Percentiles rank a stretch among this genome's conserved stretches.
These are phyloP conservation scores for Jacana jacana DNA, from an alignment of 2,113 vertebrate species.

Conservation along the genomic window DNA sequence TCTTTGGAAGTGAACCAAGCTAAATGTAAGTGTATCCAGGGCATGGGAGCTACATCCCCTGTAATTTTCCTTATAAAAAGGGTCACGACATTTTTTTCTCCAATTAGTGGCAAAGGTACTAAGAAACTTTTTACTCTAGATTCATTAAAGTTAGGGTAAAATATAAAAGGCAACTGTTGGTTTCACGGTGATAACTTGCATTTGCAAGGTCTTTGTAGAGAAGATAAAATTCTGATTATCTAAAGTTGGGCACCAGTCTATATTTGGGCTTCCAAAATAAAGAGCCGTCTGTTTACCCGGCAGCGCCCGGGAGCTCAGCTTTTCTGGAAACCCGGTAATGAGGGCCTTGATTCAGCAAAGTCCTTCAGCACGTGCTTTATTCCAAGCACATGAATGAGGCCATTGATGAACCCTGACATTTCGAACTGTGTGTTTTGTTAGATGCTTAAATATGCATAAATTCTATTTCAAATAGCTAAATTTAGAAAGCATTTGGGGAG, in stretches of 20 bases:
- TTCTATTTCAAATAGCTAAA: neutral
- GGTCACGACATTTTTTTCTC: neutral
- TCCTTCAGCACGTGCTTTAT: neutral
- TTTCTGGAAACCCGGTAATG: neutral
- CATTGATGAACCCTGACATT: neutral
- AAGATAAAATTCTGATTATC: neutral
- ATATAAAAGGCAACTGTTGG: neutral
- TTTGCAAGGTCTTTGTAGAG: neutral
- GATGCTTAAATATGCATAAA: neutral
- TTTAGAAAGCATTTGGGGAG: neutral
- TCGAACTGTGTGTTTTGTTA: neutral
- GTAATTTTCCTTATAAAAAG: neutral
- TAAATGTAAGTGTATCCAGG: neutral
- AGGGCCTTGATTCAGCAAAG: neutral
- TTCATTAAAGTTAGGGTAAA: neutral
- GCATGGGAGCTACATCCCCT: neutral
- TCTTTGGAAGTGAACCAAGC: conserved; percentile 15
- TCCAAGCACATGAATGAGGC: neutral
- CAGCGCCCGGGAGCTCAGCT: neutral
- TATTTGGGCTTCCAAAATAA: neutral
- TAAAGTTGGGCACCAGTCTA: neutral
- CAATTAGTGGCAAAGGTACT: neutral
- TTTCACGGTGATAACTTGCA: neutral
- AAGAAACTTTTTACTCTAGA: neutral
- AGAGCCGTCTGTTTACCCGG: neutral